These are phyloP conservation scores for Scolopax bukidnonensis DNA, from an alignment of 2,797 vertebrate species.

Conservation along the genomic window DNA sequence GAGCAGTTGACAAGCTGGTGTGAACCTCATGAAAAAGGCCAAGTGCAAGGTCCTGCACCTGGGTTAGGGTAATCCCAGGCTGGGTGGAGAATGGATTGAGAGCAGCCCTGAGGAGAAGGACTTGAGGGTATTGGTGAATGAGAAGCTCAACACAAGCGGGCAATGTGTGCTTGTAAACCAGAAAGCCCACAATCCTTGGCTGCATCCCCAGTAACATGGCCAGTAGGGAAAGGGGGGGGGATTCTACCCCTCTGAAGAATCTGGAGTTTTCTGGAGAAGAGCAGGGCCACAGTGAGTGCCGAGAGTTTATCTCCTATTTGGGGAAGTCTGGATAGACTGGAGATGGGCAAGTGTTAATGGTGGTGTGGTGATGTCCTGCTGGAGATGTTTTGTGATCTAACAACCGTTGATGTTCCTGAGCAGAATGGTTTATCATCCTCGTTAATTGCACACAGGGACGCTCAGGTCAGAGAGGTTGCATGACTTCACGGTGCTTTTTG, in stretches of 20 bases:
- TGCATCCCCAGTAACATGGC: not conserved
- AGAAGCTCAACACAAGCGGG: not conserved
- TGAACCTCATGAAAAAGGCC: not conserved
- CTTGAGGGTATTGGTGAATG: not conserved
- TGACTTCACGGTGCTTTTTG: not conserved
- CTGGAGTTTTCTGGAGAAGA: not conserved
- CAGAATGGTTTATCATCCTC: not conserved
- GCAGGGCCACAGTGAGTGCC: not conserved
- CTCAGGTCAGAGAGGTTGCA: not conserved
- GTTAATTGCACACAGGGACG: not conserved
- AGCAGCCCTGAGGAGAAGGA: not conserved
- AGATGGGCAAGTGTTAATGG: not conserved
- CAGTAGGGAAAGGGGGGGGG: fast-evolving
- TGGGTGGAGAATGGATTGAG: not conserved
- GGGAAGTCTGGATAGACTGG: not conserved
- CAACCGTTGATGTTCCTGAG: not conserved
- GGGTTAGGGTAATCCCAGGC: not conserved
- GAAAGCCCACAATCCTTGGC: not conserved
- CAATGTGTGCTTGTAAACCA: fast-evolving
- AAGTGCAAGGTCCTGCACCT: not conserved
- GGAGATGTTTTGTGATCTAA: not conserved
- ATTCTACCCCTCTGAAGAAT: not conserved
- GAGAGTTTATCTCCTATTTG: not conserved
- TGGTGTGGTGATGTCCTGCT: fast-evolving
- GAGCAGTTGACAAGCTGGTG: not conserved